A percentile compares a stretch with the other conserved stretches of the same genome.
Conservation (phyloP, 1,140 invertebrate genomes). For the Calephelis virginiensis region DNA sequence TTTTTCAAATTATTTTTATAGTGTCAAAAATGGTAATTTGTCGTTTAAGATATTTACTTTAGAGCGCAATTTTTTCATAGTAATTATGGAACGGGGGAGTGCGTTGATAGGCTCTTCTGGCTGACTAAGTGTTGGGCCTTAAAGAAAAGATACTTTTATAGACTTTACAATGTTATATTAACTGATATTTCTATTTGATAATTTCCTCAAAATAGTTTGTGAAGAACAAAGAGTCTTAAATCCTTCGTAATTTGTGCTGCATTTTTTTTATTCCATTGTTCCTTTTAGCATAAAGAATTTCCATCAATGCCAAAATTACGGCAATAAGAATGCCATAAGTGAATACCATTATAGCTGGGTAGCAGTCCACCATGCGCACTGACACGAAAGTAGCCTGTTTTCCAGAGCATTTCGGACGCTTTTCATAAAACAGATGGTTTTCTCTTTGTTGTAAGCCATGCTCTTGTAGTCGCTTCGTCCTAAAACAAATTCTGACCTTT, state of each 20-base stretch:
- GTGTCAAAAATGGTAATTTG: too few relatives aligned
- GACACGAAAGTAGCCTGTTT: conserved; percentile 73
- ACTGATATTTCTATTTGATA: too few relatives aligned
- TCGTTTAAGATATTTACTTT: too few relatives aligned
- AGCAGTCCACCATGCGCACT: conserved; percentile 78
- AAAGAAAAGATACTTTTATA: too few relatives aligned
- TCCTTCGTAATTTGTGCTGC: neutral
- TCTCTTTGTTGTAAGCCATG: conserved; percentile 79
- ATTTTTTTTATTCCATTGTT: neutral
- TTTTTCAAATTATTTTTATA: too few relatives aligned
- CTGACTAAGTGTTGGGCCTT: too few relatives aligned
- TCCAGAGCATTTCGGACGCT: conserved; percentile 77
- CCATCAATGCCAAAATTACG: neutral
- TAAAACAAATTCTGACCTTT: conserved; percentile 35
- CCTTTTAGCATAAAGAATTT: neutral
- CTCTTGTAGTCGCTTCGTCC: conserved; percentile 78
- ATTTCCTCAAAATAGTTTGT: too few relatives aligned
- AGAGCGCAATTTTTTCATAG: too few relatives aligned
- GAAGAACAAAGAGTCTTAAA: too few relatives aligned
- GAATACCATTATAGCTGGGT: conserved; percentile 62
- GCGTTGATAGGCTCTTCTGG: too few relatives aligned
- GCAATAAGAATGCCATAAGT: conserved; percentile 57
- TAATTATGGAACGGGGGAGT: too few relatives aligned
- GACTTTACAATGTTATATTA: too few relatives aligned
- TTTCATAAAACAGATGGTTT: conserved; percentile 76